Evolutionary conservation across 1,140 invertebrate genomes (phyloP).

Genomic region (Argopecten irradians): DNA sequence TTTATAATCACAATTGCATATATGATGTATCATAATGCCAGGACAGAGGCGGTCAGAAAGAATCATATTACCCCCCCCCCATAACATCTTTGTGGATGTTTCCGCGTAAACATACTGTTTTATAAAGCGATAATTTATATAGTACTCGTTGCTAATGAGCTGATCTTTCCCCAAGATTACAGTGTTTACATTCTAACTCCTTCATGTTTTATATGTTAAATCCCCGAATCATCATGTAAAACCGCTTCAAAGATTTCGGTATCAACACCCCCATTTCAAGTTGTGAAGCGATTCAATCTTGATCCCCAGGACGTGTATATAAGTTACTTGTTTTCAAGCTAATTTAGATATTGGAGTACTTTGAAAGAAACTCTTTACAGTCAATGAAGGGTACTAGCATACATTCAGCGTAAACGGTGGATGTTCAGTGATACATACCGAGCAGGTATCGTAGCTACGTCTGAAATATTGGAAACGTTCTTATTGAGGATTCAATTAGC

Average conservation of each 20-base stretch:
- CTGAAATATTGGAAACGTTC: no score
- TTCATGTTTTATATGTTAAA: not conserved
- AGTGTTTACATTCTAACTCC: not conserved
- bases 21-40: no score
- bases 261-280: not conserved
- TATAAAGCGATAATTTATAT: no score
- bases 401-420: no score
- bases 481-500: no score
- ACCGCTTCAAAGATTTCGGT: not conserved
- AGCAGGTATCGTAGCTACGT: no score
- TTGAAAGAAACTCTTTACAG: not conserved
- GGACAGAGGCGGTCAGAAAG: no score
- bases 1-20: no score
- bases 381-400: not conserved
- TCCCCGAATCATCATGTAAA: not conserved
- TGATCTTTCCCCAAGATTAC: constrained; percentile 7
- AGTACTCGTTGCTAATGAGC: not conserved
- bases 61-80: no score
- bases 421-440: no score
- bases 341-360: not conserved
- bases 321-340: not conserved
- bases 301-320: not conserved
- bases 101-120: no score
- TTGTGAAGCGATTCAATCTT: not conserved
- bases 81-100: no score